Conservation (phyloP, 2,888 invertebrate species). For the Scrobipalpa costella region DNA sequence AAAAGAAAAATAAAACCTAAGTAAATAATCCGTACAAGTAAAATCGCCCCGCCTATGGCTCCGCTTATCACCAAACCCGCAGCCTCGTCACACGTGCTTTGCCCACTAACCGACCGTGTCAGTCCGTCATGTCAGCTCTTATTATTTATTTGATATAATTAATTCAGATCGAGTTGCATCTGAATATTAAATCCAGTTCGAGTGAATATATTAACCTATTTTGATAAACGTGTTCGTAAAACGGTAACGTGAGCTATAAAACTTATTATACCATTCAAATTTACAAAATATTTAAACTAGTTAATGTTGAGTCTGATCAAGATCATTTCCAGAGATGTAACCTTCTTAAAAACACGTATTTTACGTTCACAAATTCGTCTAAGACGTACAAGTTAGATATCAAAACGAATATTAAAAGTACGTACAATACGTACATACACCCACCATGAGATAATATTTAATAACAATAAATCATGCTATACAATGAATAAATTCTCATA, state of each 20-base stretch:
- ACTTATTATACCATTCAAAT: neutral
- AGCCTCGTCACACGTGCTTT: conserved; percentile 41
- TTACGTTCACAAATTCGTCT: too few species aligned
- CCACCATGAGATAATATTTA: too few species aligned
- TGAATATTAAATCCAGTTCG: conserved; percentile 21
- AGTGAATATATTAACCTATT: conserved; percentile 11
- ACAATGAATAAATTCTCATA: too few species aligned
- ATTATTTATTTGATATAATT: conserved; percentile 36
- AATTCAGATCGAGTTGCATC: conserved; percentile 38
- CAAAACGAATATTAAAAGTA: too few species aligned
- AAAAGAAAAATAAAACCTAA: too few species aligned
- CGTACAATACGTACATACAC: too few species aligned
- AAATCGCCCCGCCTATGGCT: conserved; percentile 31
- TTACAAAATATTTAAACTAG: neutral
- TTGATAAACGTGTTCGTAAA: neutral
- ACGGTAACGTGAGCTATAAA: neutral
- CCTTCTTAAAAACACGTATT: too few species aligned
- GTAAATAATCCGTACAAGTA: too few species aligned
- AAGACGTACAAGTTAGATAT: too few species aligned
- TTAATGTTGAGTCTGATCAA: too few species aligned
- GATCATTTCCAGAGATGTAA: too few species aligned
- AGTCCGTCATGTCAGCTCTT: conserved; percentile 33
- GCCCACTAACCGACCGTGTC: conserved; percentile 38
- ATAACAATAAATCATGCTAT: too few species aligned
- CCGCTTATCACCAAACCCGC: conserved; percentile 29